A percentile compares a stretch with the other conserved stretches of the same genome.
phyloP scores from a whole-genome alignment of 37 sponge, comb jelly and placozoan genomes.

The Petrosia ficiformis region DNA sequence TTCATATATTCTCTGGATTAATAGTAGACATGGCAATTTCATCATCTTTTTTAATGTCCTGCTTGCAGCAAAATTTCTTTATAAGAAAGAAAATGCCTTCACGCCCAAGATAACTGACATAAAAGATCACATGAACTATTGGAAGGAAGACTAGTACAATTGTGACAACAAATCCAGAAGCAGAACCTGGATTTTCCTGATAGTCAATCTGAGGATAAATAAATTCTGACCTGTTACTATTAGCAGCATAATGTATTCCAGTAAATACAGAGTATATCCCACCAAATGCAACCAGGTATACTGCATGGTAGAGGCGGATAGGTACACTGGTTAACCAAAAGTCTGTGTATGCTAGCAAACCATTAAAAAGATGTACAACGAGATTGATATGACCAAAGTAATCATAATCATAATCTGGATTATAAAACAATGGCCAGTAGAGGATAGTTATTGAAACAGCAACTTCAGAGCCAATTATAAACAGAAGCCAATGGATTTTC shows the following conservation, averaged over 20 bases:
- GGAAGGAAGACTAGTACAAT: conserved; percentile 17
- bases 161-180: conserved; percentile 18
- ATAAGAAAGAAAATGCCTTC: neutral
- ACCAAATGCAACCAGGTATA: conserved; percentile 18
- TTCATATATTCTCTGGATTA: too few relatives aligned
- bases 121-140: conserved; percentile 31
- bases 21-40: too few relatives aligned
- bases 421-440: conserved; percentile 62
- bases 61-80: neutral
- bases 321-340: conserved; percentile 32
- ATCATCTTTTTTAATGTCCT: too few relatives aligned
- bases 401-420: neutral
- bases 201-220: conserved; percentile 65
- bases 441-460: conserved; percentile 36
- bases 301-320: conserved; percentile 29
- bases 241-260: conserved; percentile 39
- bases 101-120: neutral
- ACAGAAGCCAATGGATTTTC: conserved; percentile 64
- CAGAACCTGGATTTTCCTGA: conserved; percentile 26
- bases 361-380: conserved; percentile 34
- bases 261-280: conserved; percentile 39
- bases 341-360: conserved; percentile 34
- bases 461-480: conserved; percentile 18
- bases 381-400: conserved; percentile 1
- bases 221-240: conserved; percentile 2